Base-by-base conservation (phyloP, 1,140 invertebrate species). In the Drosophila aff. region DNA sequence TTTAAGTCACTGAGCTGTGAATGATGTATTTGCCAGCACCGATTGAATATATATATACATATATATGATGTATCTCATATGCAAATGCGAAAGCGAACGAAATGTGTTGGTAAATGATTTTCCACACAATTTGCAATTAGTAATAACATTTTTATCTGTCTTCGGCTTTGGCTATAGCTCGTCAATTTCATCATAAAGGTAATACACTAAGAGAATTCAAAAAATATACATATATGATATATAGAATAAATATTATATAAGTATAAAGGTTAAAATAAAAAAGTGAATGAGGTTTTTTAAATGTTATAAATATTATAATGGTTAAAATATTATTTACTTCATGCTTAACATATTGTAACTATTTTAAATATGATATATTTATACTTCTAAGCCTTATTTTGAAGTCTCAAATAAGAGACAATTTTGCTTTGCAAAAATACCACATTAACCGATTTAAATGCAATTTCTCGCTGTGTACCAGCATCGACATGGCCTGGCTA, bases 91-190 rank as follows among this genome's bases (percentile, higher is more conserved):
- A 55, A 49, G 43, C 50, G 16, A 72, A 72, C 36, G 65, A 72
- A 72, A 57, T 71, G 65, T 69, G 65, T 79, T 76, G 77, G 77
- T 74, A 78, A 85, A 85, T 84, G 71, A 89, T 84, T 89, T 89
- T 89, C 81, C 84, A 89, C 81, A 89, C 85, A 90, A 89, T 84
- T 84, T 89, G 78, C 84, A 90, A 89, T 89, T 89, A 84, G 84
- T 73, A 62, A 76, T 77, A 89, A 78, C 68, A 83, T 82, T 82
- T 69, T 71, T 84, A 85, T 82, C 40, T 43, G 40, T 43, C 40
- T 43, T 43, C 40, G 16, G 16, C 40, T 43, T 43, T 43, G 8
- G 41, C n/a, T 43, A 43, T 43, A 43, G 41, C n/a, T 43, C 41
- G 41, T 43, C 41, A 43, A 43, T 43, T 43, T 43, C 41, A 43